Conservation (phyloP, 2,113 vertebrate genomes). For the Jaculus jaculus region DNA sequence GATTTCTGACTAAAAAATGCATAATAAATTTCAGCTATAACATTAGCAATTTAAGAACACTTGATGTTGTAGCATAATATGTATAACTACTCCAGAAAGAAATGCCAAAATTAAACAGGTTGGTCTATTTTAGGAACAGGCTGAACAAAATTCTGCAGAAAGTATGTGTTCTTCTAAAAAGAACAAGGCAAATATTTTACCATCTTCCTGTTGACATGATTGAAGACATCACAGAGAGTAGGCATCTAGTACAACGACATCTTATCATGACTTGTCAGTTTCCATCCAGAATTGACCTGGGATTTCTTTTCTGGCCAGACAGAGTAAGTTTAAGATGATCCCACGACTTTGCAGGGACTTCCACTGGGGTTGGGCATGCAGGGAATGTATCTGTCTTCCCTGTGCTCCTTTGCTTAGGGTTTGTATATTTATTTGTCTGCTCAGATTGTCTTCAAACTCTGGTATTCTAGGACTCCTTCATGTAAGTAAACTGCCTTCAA, state of each 20-base stretch:
- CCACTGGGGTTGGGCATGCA: not conserved
- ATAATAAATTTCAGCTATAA: not conserved
- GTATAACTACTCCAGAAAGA: not conserved
- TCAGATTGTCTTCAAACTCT: conserved; percentile 47
- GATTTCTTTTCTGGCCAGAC: not conserved
- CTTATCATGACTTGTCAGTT: not conserved
- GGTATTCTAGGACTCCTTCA: not conserved
- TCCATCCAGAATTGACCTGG: not conserved
- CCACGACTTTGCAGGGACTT: not conserved
- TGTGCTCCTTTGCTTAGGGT: not conserved
- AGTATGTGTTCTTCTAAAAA: not conserved
- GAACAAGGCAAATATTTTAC: not conserved
- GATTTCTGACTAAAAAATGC: not conserved
- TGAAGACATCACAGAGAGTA: not conserved
- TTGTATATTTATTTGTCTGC: not conserved
- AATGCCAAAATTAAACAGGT: conserved; percentile 26
- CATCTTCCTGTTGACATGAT: not conserved
- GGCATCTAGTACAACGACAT: not conserved
- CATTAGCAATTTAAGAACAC: conserved; percentile 23
- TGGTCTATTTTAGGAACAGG: not conserved
- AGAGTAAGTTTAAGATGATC: not conserved
- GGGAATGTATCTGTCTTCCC: not conserved
- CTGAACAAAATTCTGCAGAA: conserved; percentile 30
- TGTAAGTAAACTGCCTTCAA: conserved; percentile 42
- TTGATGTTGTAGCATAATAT: not conserved